Evolutionary conservation across 2,888 invertebrate species (phyloP).

Genomic region (Oxyteleia sp.): DNA sequence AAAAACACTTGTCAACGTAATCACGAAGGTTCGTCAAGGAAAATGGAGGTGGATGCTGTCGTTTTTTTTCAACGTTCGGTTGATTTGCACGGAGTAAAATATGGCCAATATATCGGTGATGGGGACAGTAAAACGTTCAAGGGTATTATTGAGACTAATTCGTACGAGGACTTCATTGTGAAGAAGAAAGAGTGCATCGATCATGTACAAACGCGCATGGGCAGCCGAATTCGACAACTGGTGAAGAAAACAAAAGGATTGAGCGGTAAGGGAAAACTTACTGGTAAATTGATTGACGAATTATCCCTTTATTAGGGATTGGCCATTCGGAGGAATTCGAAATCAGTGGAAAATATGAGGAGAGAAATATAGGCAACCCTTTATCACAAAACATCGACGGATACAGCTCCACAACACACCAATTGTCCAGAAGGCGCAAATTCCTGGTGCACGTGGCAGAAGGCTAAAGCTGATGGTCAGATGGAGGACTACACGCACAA

Average conservation of each 20-base stretch:
- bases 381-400: slow-evolving; percentile 58
- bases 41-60: slow-evolving; percentile 66
- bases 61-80: slow-evolving; percentile 42
- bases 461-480: slow-evolving; percentile 19
- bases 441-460: too few species aligned
- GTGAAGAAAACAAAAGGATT: slow-evolving; percentile 11
- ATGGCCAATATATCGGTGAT: slow-evolving; percentile 38
- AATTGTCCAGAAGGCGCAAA: slow-evolving; percentile 58
- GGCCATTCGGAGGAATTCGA: too few species aligned
- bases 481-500: slow-evolving; percentile 34
- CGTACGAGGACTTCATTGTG: slow-evolving; percentile 50
- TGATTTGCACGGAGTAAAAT: slow-evolving; percentile 35
- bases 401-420: slow-evolving; percentile 66
- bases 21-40: too few species aligned
- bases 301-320: too few species aligned
- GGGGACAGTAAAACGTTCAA: too few species aligned
- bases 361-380: slow-evolving; percentile 29
- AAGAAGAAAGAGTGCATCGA: slow-evolving; percentile 24
- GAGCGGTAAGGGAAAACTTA: too few species aligned
- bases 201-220: slow-evolving; percentile 15
- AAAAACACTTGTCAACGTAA: slow-evolving; percentile 19
- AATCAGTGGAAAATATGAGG: too few species aligned
- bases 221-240: slow-evolving; percentile 22
- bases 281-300: too few species aligned
- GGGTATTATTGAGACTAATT: not conserved